phyloP scores from a whole-genome alignment of 1,140 invertebrate species.

The Bradynema listronoti region DNA sequence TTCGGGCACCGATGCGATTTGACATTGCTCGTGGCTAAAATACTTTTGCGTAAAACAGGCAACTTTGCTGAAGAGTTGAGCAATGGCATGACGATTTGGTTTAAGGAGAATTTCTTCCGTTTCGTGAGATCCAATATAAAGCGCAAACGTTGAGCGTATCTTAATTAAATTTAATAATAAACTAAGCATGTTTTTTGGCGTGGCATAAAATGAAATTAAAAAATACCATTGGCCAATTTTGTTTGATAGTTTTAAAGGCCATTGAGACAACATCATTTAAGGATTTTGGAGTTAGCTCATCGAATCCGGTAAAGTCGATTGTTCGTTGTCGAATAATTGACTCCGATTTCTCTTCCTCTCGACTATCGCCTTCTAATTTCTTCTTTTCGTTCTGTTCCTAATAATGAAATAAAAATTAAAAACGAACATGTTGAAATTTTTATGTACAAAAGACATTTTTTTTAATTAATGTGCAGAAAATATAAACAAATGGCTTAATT shows the following conservation, averaged over 20 bases:
- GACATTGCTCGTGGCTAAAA: slow-evolving; percentile 42
- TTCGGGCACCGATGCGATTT: slow-evolving; percentile 48
- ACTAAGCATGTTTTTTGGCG: neutral
- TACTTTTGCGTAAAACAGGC: slow-evolving; percentile 39
- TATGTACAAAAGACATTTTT: no score
- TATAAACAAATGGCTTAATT: no score
- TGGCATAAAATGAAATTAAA: neutral
- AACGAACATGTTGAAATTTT: no score
- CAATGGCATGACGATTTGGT: slow-evolving; percentile 45
- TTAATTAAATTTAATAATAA: slow-evolving; percentile 20
- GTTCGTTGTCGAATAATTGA: neutral
- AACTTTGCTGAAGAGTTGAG: slow-evolving; percentile 39
- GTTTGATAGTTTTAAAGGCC: slow-evolving; percentile 46
- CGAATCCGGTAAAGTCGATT: neutral
- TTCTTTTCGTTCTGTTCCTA: no score
- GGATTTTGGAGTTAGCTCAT: slow-evolving; percentile 31
- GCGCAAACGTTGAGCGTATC: slow-evolving; percentile 41
- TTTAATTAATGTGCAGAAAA: no score
- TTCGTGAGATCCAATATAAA: slow-evolving; percentile 52
- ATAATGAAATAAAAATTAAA: no score
- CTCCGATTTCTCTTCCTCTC: no score
- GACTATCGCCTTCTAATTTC: no score
- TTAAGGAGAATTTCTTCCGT: slow-evolving; percentile 54
- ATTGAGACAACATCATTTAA: slow-evolving; percentile 31
- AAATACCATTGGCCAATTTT: slow-evolving; percentile 45